Conservation (phyloP, 2,113 vertebrate genomes). For the Coreoperca whiteheadi region DNA sequence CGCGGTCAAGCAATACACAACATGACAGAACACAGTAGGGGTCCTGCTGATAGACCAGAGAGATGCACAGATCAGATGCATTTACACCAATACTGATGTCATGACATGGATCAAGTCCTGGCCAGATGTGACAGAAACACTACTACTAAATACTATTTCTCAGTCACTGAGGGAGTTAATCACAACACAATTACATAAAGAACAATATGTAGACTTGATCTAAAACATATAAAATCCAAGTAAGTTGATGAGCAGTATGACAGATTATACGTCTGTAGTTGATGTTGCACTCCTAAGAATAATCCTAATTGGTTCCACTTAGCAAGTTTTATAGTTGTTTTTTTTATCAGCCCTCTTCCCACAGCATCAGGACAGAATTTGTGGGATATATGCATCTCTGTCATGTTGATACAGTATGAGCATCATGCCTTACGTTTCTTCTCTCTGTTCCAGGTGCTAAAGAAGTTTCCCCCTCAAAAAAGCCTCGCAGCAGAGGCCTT, state of each 20-base stretch:
- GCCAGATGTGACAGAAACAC: not conserved
- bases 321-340: not conserved
- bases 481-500: constrained; percentile 85
- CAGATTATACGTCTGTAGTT: not conserved
- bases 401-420: not conserved
- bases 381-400: not conserved
- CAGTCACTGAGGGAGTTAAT: no score
- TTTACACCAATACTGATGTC: not conserved
- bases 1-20: not conserved
- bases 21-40: constrained; percentile 26
- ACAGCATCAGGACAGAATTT: not conserved
- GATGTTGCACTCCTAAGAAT: not conserved
- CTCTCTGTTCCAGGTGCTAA: constrained; percentile 74
- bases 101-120: not conserved
- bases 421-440: not conserved
- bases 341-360: not conserved
- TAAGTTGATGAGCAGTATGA: not conserved
- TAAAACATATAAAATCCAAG: not conserved
- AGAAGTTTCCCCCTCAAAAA: constrained; percentile 81
- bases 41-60: constrained; percentile 19
- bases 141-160: not conserved
- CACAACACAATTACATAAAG: not conserved
- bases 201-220: no score
- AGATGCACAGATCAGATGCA: constrained; percentile 24
- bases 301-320: not conserved